These are phyloP conservation scores for Emydura subglobosa DNA, from an alignment of 2,113 vertebrate species.

Conservation along the genomic window DNA sequence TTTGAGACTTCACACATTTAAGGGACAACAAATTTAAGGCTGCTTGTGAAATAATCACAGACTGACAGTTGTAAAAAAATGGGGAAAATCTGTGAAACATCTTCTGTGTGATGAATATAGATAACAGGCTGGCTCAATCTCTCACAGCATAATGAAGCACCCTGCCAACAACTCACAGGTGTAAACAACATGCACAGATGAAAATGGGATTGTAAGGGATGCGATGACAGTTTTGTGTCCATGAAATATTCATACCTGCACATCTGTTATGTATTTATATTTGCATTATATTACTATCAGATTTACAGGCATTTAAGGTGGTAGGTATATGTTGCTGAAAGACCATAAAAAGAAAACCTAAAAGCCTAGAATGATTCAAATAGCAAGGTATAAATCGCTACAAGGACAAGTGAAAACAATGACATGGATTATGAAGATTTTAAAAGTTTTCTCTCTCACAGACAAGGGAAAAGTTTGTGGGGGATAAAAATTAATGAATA, in stretches of 20 bases:
- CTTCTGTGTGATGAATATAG: slow-evolving; percentile 5
- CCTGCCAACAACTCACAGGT: slow-evolving; percentile 8
- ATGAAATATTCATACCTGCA: slow-evolving; percentile 8
- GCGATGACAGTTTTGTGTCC: neutral
- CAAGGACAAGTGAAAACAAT: neutral
- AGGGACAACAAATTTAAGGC: slow-evolving; percentile 27
- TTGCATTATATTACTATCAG: slow-evolving; percentile 4
- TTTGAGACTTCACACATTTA: neutral
- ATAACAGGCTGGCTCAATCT: neutral
- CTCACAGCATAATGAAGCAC: neutral
- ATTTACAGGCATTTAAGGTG: neutral
- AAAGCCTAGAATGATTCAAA: neutral
- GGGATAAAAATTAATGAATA: neutral
- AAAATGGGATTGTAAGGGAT: neutral
- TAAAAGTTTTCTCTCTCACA: neutral
- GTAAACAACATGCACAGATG: neutral
- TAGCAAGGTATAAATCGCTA: neutral
- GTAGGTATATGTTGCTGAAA: neutral
- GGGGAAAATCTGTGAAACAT: neutral
- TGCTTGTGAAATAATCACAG: slow-evolving; percentile 23
- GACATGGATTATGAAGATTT: neutral
- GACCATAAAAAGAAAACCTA: neutral
- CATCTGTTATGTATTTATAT: neutral
- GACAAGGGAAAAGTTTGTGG: neutral
- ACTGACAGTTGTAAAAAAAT: neutral